These are phyloP conservation scores for Anthoptus insignis DNA, from an alignment of 2,888 invertebrate genomes.

Conservation along the genomic window DNA sequence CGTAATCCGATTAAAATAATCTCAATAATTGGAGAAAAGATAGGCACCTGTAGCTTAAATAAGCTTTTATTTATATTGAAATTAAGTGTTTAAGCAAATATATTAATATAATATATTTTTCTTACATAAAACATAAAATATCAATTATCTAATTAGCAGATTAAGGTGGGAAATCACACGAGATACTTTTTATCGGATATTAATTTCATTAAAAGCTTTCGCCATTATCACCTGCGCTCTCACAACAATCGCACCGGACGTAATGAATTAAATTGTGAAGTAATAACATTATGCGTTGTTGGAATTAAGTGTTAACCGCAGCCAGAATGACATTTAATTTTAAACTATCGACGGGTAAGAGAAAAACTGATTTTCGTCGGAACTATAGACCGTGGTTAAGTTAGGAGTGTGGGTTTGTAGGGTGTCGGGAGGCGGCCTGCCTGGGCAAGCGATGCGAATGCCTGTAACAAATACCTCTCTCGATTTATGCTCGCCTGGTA, in stretches of 20 bases:
- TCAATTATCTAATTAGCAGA: slow-evolving; percentile 36
- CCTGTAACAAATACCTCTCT: slow-evolving; percentile 65
- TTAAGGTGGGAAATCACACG: slow-evolving; percentile 24
- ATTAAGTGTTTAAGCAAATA: too few species aligned
- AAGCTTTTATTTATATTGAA: too few species aligned
- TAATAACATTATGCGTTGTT: slow-evolving; percentile 79
- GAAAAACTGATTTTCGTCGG: slow-evolving; percentile 80
- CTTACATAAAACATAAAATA: too few species aligned
- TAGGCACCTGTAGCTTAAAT: too few species aligned
- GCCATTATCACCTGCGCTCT: slow-evolving; percentile 70
- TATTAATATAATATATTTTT: too few species aligned
- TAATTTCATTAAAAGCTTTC: slow-evolving; percentile 79
- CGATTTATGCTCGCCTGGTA: slow-evolving; percentile 72
- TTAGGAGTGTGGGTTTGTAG: slow-evolving; percentile 60
- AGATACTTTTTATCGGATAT: slow-evolving; percentile 54
- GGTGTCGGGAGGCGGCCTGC: slow-evolving; percentile 53
- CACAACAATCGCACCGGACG: slow-evolving; percentile 72
- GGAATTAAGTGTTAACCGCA: slow-evolving; percentile 84
- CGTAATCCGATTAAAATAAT: too few species aligned
- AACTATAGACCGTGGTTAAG: slow-evolving; percentile 55
- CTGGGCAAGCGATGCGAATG: slow-evolving; percentile 47
- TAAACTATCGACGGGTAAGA: slow-evolving; percentile 77
- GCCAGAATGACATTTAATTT: slow-evolving; percentile 83
- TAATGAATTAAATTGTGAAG: slow-evolving; percentile 82
- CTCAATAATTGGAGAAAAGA: too few species aligned